Evolutionary conservation across 1,140 invertebrate species (phyloP).

Genomic region (Ceratosolen solmsi): DNA sequence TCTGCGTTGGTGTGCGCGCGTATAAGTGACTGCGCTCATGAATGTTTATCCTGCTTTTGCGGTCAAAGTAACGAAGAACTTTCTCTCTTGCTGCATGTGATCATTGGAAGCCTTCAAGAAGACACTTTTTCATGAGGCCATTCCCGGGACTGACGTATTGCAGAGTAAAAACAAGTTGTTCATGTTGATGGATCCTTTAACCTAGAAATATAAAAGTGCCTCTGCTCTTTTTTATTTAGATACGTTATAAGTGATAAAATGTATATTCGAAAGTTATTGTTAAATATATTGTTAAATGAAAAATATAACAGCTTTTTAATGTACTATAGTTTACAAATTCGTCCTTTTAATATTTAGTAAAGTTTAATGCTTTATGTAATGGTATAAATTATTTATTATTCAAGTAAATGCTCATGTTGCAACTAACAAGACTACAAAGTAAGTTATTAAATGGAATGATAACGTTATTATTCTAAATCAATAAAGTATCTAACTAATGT

Average conservation of each 20-base stretch:
- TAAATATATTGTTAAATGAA: neutral
- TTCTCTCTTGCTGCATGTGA: neutral
- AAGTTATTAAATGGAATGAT: too few species aligned
- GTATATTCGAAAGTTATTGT: neutral
- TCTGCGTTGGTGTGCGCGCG: neutral
- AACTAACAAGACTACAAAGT: too few species aligned
- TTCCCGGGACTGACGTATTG: slow-evolving; percentile 27
- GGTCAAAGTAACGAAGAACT: neutral
- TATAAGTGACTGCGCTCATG: neutral
- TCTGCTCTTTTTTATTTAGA: neutral
- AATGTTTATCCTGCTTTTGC: neutral
- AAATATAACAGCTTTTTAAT: too few species aligned
- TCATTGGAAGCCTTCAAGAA: slow-evolving; percentile 29
- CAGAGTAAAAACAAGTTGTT: neutral
- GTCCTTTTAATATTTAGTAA: too few species aligned
- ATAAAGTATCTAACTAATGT: too few species aligned
- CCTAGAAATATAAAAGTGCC: slow-evolving; percentile 1
- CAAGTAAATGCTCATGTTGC: too few species aligned
- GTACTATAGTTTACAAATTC: too few species aligned
- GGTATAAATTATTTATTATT: too few species aligned
- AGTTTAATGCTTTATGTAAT: too few species aligned
- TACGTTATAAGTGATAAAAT: neutral
- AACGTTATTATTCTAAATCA: too few species aligned
- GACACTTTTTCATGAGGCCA: slow-evolving; percentile 41
- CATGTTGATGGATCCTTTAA: neutral